Evolutionary conservation across 2,888 invertebrate genomes (phyloP).

Genomic region (Aproaerema taeniolella): DNA sequence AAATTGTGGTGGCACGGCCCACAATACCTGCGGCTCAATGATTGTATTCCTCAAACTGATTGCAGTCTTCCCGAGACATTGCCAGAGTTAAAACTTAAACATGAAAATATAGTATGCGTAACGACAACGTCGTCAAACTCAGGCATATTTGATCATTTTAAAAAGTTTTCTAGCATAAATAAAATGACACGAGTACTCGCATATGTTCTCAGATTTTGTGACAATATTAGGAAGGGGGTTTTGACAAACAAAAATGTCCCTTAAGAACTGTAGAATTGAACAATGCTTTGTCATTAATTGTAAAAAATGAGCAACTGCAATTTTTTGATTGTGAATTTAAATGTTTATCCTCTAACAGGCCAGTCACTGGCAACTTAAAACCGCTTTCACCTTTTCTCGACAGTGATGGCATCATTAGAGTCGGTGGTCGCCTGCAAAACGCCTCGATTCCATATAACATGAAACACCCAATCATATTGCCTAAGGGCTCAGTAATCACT

Average conservation of each 20-base stretch:
- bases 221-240: slow-evolving; percentile 10
- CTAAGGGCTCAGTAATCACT: neutral
- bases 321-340: neutral
- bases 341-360: neutral
- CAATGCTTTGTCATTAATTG: neutral
- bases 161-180: slow-evolving; percentile 18
- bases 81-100: slow-evolving; percentile 8
- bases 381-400: neutral
- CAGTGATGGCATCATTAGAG: neutral
- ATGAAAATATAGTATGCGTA: neutral
- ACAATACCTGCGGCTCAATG: neutral
- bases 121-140: neutral
- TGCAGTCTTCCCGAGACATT: neutral
- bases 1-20: slow-evolving; percentile 13
- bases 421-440: neutral
- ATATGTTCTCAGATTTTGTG: slow-evolving; percentile 16
- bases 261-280: neutral
- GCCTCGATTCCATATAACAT: neutral
- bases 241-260: neutral
- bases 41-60: neutral
- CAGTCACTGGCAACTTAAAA: neutral
- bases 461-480: slow-evolving; percentile 1
- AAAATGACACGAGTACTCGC: slow-evolving; percentile 18
- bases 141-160: neutral
- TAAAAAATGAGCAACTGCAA: neutral